phyloP scores from a whole-genome alignment of 2,113 vertebrate species.

The Coryphaenoides rupestris region DNA sequence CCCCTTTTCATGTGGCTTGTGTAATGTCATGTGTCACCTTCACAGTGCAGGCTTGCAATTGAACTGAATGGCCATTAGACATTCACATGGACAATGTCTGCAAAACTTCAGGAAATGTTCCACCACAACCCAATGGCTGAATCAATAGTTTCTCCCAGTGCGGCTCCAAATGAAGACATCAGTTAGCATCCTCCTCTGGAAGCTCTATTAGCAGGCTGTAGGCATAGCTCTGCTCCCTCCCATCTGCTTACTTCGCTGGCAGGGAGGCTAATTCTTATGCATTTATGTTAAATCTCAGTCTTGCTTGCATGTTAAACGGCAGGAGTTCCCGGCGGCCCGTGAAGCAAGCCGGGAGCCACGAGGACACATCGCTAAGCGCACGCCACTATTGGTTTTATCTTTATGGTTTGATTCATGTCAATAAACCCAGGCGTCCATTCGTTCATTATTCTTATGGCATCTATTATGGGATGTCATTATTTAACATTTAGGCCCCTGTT shows the following conservation, averaged over 20 bases:
- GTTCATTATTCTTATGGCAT: too few relatives aligned
- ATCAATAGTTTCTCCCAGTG: slow-evolving; percentile 56
- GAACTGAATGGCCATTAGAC: too few relatives aligned
- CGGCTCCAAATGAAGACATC: slow-evolving; percentile 39
- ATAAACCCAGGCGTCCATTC: not conserved
- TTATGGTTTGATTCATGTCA: slow-evolving; percentile 23
- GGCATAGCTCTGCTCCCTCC: slow-evolving; percentile 34
- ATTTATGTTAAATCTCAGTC: too few relatives aligned
- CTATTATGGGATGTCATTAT: too few relatives aligned
- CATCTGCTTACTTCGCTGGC: not conserved
- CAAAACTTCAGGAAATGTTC: too few relatives aligned
- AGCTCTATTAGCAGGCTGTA: slow-evolving; percentile 22
- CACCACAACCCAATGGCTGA: slow-evolving; percentile 33
- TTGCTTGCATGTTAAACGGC: not conserved
- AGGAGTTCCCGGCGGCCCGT: too few relatives aligned
- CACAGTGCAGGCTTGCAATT: too few relatives aligned
- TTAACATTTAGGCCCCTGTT: too few relatives aligned
- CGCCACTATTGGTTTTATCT: slow-evolving; percentile 1
- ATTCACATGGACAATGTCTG: too few relatives aligned
- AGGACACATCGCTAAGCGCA: not conserved
- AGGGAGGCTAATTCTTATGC: not conserved
- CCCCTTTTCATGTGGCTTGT: slow-evolving; percentile 73
- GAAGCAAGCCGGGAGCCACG: too few relatives aligned
- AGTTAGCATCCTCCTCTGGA: slow-evolving; percentile 43
- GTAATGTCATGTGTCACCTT: too few relatives aligned